phyloP scores from a whole-genome alignment of 2,888 invertebrate species.

The Acanthosepion lycidas region DNA sequence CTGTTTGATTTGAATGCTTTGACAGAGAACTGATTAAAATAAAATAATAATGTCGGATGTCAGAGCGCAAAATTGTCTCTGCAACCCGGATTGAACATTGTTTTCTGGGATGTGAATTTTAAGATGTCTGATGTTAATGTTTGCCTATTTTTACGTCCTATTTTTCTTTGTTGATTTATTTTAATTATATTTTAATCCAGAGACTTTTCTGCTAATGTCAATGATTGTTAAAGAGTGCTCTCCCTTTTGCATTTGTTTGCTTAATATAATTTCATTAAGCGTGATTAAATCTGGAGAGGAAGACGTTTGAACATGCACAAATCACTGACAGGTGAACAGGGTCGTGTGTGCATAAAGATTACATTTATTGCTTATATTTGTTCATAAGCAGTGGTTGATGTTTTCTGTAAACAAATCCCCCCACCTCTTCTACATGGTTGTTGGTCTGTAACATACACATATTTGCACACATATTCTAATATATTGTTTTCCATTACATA shows the following conservation, averaged over 20 bases:
- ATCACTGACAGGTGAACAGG: not conserved
- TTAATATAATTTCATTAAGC: not conserved
- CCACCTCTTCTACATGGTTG: not conserved
- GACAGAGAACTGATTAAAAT: too few relatives aligned
- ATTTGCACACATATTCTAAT: not conserved
- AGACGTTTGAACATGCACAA: not conserved
- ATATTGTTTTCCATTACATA: not conserved
- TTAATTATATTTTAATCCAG: not conserved
- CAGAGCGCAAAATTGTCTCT: not conserved
- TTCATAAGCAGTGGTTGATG: not conserved
- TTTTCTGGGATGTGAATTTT: not conserved
- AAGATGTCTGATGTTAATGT: not conserved
- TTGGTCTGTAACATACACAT: not conserved
- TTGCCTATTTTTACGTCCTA: not conserved
- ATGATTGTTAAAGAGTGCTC: not conserved
- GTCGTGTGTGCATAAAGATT: not conserved
- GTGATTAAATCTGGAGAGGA: not conserved
- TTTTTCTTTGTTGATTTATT: not conserved
- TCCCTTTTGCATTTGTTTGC: not conserved
- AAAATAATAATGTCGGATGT: not conserved
- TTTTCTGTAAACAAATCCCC: not conserved
- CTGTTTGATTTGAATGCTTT: too few relatives aligned
- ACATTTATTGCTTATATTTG: not conserved
- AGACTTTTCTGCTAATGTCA: not conserved
- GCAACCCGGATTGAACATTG: not conserved